Base-by-base conservation (phyloP, 2,888 invertebrate species). In the Tetragnatha montana region DNA sequence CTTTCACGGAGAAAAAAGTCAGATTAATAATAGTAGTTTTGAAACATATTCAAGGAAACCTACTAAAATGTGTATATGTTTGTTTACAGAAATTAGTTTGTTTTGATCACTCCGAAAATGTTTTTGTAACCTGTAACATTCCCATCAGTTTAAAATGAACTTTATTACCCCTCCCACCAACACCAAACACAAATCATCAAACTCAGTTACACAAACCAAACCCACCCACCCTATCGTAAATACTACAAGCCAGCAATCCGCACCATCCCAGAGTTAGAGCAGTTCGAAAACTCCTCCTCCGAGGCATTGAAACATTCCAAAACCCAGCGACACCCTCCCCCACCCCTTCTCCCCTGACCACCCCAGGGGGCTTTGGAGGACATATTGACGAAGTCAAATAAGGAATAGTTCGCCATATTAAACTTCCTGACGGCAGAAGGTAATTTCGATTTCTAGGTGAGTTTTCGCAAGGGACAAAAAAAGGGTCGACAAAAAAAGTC, bases 391-490 rank as follows among this genome's bases (percentile, higher is more conserved):
- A 70, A 69, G 49, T 14, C 49, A 84, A 84, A 70, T 49, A 76
- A 19, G 84, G 51, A 84, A 76, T 47, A 47, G 49, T 35, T 49
- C 76, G 68, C 68, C 84, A 84, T 84, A 84, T 84, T 84, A 84
- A 84, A 76, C 76, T 84, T 76, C 84, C 69, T 78, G 84, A 84
- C 84, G 49, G 75, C 69, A 21, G 84, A 76, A 69, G 69, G 84
- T 84, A 84, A 84, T 84, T 84, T 84, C 50, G 76, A 84, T 76
- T 76, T 84, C 73, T 73, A 50, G 21, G 50, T 14, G 22, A 73
- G 22, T 73, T 22, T 51, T 51, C 51, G 19, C 7, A 14, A 8
- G 8, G 22, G 49, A 60, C 47, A 17, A 51, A 51, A 21, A 22
- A 47, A 17, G 17, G 60, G 35, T 35, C 35, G 10, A 80, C 21